Evolutionary conservation across 2,888 invertebrate species (phyloP).

Genomic region (Noctua pronuba): DNA sequence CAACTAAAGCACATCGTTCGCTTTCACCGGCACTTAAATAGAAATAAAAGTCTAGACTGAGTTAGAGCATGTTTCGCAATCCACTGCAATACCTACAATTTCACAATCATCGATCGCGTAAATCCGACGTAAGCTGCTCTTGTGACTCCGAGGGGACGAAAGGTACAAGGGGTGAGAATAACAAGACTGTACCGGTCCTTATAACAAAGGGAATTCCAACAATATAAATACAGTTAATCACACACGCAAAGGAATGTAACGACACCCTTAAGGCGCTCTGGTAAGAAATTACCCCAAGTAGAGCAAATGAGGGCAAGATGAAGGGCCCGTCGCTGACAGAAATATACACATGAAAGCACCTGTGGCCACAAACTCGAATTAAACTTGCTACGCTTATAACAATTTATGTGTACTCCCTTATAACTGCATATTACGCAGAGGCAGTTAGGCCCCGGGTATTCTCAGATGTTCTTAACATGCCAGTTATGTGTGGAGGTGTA

Average conservation of each 20-base stretch:
- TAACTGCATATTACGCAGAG: slow-evolving; percentile 57
- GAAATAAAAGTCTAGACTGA: slow-evolving; percentile 22
- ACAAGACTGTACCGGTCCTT: slow-evolving; percentile 75
- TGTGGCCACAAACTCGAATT: slow-evolving; percentile 70
- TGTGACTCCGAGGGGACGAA: slow-evolving; percentile 75
- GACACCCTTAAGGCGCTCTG: slow-evolving; percentile 63
- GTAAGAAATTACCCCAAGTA: slow-evolving; percentile 63
- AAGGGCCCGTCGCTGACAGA: slow-evolving; percentile 57
- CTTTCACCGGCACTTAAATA: slow-evolving; percentile 4
- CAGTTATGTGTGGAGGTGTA: slow-evolving; percentile 43
- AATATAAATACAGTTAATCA: slow-evolving; percentile 79
- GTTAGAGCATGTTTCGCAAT: slow-evolving; percentile 55
- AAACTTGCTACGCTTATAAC: slow-evolving; percentile 62
- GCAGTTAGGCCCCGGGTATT: slow-evolving; percentile 52
- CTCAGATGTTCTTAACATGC: slow-evolving; percentile 55
- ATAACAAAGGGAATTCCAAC: slow-evolving; percentile 81
- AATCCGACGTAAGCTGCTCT: slow-evolving; percentile 83
- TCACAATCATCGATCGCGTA: slow-evolving; percentile 81
- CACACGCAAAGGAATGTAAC: slow-evolving; percentile 69
- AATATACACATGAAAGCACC: slow-evolving; percentile 66
- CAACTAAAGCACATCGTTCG: slow-evolving; percentile 6
- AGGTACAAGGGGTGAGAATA: slow-evolving; percentile 74
- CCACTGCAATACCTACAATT: slow-evolving; percentile 71
- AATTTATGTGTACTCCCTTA: slow-evolving; percentile 54
- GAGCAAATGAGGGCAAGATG: slow-evolving; percentile 61